Evolutionary conservation across 2,797 vertebrate genomes (phyloP).

Genomic region (Austrolebias charrua): DNA sequence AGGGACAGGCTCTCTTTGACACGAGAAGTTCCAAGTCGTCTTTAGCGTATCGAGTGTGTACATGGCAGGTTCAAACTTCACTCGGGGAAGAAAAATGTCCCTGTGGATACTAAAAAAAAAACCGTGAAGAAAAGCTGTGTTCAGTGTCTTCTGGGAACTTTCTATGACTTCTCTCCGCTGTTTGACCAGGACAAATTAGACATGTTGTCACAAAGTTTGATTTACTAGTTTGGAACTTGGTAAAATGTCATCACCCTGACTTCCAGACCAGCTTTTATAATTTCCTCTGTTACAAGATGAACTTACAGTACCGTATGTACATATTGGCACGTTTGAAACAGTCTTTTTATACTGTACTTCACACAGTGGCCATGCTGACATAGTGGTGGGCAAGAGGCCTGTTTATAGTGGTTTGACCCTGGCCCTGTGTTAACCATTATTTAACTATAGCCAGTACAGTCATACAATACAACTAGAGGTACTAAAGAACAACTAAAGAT

Average conservation of each 20-base stretch:
- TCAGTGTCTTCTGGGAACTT: not conserved
- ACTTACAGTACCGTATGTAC: no score
- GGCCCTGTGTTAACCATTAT: not conserved
- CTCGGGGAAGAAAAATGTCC: conserved; percentile 6
- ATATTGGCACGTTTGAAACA: no score
- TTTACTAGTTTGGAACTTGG: not conserved
- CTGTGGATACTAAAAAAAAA: conserved; percentile 5
- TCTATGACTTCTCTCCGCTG: not conserved
- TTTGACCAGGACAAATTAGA: not conserved
- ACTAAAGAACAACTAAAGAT: not conserved
- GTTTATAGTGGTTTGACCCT: not conserved
- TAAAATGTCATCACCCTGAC: not conserved
- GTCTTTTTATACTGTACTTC: not conserved
- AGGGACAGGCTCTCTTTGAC: conserved; percentile 31
- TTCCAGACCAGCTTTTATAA: no score
- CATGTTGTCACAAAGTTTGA: not conserved
- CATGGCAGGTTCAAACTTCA: conserved; percentile 13
- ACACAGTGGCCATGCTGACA: not conserved
- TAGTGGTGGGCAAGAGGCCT: not conserved
- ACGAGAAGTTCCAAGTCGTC: conserved; percentile 35
- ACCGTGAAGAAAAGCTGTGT: not conserved
- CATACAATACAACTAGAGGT: not conserved
- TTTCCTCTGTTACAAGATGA: no score
- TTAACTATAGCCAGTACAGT: not conserved
- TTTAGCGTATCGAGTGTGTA: conserved; percentile 16